phyloP scores from a whole-genome alignment of 2,888 invertebrate genomes.

The Drosophila paranaensis region DNA sequence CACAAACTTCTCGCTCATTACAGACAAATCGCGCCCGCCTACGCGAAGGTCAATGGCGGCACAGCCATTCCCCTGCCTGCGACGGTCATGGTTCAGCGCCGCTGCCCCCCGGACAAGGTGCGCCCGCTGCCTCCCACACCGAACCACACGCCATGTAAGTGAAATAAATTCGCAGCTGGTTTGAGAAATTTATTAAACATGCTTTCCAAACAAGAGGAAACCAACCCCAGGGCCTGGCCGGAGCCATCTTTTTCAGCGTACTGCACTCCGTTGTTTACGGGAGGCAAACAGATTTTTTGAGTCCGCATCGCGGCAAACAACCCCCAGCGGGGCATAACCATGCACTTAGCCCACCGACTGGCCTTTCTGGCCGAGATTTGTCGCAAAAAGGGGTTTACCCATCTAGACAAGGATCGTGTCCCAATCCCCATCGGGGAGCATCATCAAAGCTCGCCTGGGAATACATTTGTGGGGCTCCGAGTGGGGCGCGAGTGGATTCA shows the following conservation, averaged over 20 bases:
- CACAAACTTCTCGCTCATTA: constrained; percentile 71
- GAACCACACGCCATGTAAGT: constrained; percentile 86
- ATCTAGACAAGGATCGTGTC: constrained; percentile 30
- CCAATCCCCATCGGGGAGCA: constrained; percentile 23
- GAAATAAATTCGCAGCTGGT: constrained; percentile 32
- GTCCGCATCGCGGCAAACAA: constrained; percentile 45
- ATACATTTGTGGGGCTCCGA: constrained; percentile 29
- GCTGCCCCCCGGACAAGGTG: constrained; percentile 92
- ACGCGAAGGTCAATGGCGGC: constrained; percentile 87
- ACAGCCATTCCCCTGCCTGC: constrained; percentile 93
- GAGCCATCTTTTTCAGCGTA: constrained; percentile 5
- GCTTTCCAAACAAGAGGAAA: constrained; percentile 25
- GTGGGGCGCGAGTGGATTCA: constrained; percentile 13
- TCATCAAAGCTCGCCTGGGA: constrained; percentile 54
- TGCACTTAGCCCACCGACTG: constrained; percentile 60
- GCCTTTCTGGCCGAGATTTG: constrained; percentile 35
- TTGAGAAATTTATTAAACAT: constrained; percentile 67
- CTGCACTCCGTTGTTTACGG: constrained; percentile 54
- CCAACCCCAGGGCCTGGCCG: constrained; percentile 39
- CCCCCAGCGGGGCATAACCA: constrained; percentile 55
- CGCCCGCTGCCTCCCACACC: constrained; percentile 90
- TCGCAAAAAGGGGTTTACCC: constrained; percentile 40
- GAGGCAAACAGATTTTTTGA: constrained; percentile 73
- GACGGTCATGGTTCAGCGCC: constrained; percentile 90
- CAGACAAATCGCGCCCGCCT: constrained; percentile 89